Conservation (phyloP, 2,888 invertebrate species). For the Cheilosia urbana region DNA sequence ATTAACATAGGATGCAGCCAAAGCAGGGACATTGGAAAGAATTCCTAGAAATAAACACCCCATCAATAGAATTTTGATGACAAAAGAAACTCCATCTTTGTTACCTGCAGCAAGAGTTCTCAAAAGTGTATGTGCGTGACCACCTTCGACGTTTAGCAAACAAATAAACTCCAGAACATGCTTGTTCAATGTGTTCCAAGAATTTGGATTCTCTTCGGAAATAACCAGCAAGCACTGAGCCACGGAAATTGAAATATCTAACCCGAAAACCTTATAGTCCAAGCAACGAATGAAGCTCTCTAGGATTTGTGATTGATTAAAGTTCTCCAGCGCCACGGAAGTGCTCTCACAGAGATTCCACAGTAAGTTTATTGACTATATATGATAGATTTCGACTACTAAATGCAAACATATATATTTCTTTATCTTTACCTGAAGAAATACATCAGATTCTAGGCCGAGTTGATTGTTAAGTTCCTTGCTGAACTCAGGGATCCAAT, state of each 20-base stretch:
- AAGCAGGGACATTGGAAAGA: conserved; percentile 85
- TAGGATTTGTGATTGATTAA: conserved; percentile 87
- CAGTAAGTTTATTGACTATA: conserved; percentile 86
- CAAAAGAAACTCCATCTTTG: conserved; percentile 7
- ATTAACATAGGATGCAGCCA: conserved; percentile 84
- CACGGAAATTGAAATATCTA: conserved; percentile 85
- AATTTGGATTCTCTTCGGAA: conserved; percentile 88
- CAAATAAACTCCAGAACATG: conserved; percentile 84
- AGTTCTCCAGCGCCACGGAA: conserved; percentile 87
- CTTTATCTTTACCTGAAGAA: conserved; percentile 84
- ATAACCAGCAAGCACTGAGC: conserved; percentile 89
- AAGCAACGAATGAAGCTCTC: conserved; percentile 86
- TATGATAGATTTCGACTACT: neutral
- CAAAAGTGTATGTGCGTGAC: conserved; percentile 83
- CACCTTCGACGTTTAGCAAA: conserved; percentile 82
- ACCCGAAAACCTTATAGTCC: conserved; percentile 85
- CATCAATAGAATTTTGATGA: too few species aligned
- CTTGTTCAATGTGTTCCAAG: conserved; percentile 85
- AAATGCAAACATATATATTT: neutral
- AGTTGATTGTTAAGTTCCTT: conserved; percentile 80
- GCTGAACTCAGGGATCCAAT: conserved; percentile 85
- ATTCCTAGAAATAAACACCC: conserved; percentile 81
- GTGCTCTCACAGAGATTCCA: conserved; percentile 89
- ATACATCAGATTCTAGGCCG: conserved; percentile 87
- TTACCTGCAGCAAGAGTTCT: conserved; percentile 85